Evolutionary conservation across 2,797 vertebrate genomes (phyloP), one percentile per base, ranked within the genome.

Genomic region (Coregonus sp.): DNA sequence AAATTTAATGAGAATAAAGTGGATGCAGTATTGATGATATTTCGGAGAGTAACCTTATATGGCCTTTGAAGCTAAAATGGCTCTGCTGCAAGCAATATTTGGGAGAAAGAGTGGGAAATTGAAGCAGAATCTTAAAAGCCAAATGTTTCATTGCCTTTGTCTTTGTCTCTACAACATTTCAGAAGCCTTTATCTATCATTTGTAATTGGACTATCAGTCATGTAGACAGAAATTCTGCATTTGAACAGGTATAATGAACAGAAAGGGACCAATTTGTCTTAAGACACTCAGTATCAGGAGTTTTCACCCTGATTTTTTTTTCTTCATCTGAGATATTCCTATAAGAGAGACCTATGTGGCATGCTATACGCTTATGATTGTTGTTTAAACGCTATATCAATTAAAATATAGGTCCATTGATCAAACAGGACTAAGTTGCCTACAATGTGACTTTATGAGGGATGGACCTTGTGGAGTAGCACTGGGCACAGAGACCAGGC

Each of bases 1-100:
- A 69, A 78, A 74, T 85, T 77, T 70, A 75, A 80, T 76, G 70
- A 75, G 79, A 77, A 84, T 65, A 73, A 77, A 63, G 33, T 66
- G 47, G 63, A 40, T 66, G 47, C 56, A 40, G 54, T 56, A 78
- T 76, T 79, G 73, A 82, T 75, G 78, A 75, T 70, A 75, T 80
- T 73, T 79, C 52, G 74, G 80, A 25, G n/a, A 25, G n/a, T 73
- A 73, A 84, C 71, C 78, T 75, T 75, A 75, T 54, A 61, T 78
- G 75, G 4, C 66, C 59, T 75, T 63, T 12, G n/a, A 70, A 75
- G 75, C 75, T 35, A 47, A 11, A 69, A 52, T 25, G 50, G 15
- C 12, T 72, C 50, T 31, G 70, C 25, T 5, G 31, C 35, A 47
- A 47, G 69, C 20, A 18, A 11, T 15, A 12, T 67, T 14, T 12